phyloP scores from a whole-genome alignment of 1,140 invertebrate genomes.

The Melipona quadrifasciata region DNA sequence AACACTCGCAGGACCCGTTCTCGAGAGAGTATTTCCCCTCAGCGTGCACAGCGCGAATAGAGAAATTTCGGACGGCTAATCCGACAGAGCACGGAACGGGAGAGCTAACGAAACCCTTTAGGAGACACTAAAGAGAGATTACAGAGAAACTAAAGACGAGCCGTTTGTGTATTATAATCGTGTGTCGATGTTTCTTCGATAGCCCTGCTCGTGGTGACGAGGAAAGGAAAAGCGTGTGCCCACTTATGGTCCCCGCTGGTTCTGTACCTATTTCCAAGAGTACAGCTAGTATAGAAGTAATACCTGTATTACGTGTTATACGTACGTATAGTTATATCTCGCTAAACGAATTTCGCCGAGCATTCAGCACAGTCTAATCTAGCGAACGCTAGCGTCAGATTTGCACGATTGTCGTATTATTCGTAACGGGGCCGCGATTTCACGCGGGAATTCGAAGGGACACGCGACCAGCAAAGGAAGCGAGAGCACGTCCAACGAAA shows the following conservation, averaged over 20 bases:
- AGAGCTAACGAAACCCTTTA: conserved; percentile 33
- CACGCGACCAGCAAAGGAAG: not conserved
- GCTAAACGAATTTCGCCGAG: conserved; percentile 20
- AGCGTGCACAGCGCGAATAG: not conserved
- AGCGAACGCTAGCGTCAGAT: not conserved
- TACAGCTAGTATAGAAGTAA: conserved; percentile 38
- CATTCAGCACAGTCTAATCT: not conserved
- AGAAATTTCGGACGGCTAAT: not conserved
- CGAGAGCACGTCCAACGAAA: not conserved
- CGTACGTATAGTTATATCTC: conserved; percentile 44
- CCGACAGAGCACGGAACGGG: conserved; percentile 5
- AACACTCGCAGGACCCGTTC: conserved; percentile 7
- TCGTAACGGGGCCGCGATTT: not conserved
- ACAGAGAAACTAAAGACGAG: not conserved
- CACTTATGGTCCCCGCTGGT: conserved; percentile 29
- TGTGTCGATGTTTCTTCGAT: conserved; percentile 61
- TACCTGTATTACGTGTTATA: conserved; percentile 39
- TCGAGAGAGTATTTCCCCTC: conserved; percentile 15
- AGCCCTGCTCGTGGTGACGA: conserved; percentile 18
- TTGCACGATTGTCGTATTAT: not conserved
- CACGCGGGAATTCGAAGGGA: not conserved
- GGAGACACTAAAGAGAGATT: conserved; percentile 65
- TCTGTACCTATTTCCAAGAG: conserved; percentile 38
- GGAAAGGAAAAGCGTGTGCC: not conserved
- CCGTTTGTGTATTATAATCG: conserved; percentile 74